Evolutionary conservation across 1,140 invertebrate species (phyloP), one percentile per base, ranked within the genome.

Genomic region (Drosophila pallidifrons): DNA sequence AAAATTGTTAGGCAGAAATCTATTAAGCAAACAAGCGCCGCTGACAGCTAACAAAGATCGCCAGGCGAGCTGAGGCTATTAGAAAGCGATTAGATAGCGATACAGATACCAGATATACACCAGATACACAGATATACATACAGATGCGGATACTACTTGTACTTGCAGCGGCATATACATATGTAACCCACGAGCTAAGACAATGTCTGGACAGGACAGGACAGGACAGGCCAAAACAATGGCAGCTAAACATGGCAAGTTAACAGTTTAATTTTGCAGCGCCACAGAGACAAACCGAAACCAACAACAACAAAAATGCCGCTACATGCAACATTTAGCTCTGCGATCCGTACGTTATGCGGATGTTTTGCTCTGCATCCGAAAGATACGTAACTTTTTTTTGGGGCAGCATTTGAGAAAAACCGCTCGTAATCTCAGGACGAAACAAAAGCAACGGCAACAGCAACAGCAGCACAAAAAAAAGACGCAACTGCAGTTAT

Each of bases 81-180:
- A 90, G 85, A 89, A 89, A 89, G 85, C 85, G 85, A 89, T 89
- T 89, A 89, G 85, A 89, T 89, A 89, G 86, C 85, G 85, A 89
- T 89, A 89, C 82, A 85, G 83, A 86, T 86, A 75, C 30, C 51
- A 68, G 47, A 55, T 73, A 65, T 54, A 67, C 16, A 60, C 7
- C 30, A 32, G 30, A 81, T 15, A 54, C 67, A 30, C 60, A 60
- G 55, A 74, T 70, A 71, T 54, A 70, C 16, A 68, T 38, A 38
- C 35, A 38, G 35, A 38, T 38, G 8, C 35, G 35, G 35, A 38
- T 57, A 57, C 54, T n/a, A 57, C 10, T 38, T 8, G 16, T 47
- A 47, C 15, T 32, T 41, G 46, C 51, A 54, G n/a, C 30, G 51
- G 51, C 51, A 54, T 15, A 35, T 60, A 69, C 80, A 83, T 80